Evolutionary conservation across 2,113 vertebrate species (phyloP), one percentile per base, ranked within the genome.

Genomic region (Xenus cinereus): DNA sequence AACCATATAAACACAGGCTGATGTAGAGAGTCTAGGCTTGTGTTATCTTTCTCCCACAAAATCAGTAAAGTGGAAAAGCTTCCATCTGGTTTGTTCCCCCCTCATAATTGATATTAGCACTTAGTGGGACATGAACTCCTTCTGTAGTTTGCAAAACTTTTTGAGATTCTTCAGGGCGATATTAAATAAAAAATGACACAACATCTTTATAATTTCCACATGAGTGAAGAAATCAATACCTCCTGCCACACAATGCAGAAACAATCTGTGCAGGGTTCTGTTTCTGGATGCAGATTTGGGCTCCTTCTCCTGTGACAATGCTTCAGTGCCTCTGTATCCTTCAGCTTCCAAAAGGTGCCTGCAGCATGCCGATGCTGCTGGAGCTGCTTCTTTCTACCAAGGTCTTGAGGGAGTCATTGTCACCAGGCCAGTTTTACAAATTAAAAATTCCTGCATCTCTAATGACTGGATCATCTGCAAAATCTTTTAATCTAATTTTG

Each of bases 371-470:
- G n/a, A 56, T 12, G 33, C 72, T 72, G 59, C 43, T 75, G 72
- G 84, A 96, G 80, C 57, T 20, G 4, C 46, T 86, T 86, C 72
- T 84, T 95, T 84, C 84, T 93, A 62, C 22, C 10, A 57, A 41
- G 22, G 71, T 77, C 90, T 86, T 53, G 53, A 89, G 93, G 81
- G 95, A 97, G 18, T 60, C 75, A 53, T 60, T 95, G 95, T 92
- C 92, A 96, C 69, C 60, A 56, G 81, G 90, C 95, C 95, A 96
- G 51, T 72, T 96, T 93, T 68, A 71, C 81, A 96, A 86, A 97
- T 97, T 96, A 96, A 96, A 97, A 93, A 96, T 93, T 89, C 75
- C 84, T 96, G 95, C 92, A 96, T 95, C n/a, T 76, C 33, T 95
- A 95, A 97, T 85, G 78, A 93, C 23, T 41, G 64, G 35, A 90